Base-by-base conservation (phyloP, 2,888 invertebrate genomes). In the Phoenoteleia sp. region DNA sequence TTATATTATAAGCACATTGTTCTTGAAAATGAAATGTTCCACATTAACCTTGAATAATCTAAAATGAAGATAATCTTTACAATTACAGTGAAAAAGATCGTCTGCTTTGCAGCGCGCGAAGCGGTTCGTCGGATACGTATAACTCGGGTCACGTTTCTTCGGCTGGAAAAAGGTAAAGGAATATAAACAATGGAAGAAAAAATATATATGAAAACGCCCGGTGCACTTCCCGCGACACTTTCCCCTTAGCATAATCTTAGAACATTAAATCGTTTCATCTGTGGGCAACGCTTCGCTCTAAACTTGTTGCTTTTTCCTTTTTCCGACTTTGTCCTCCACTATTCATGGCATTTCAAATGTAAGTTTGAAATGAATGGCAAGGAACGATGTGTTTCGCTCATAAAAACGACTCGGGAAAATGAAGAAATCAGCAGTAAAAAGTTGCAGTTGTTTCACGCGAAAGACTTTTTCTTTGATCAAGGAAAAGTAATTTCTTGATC, bases 261-360 rank as follows among this genome's bases (percentile, higher is more conserved):
- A 56, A 76, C 82, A 66, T 82, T 71, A 80, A 84, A 71, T 76
- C 79, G 75, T 75, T 81, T 79, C 81, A 81, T 82, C 81, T 42
- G 77, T 75, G 77, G 82, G 83, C 69, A 72, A 67, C 66, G 72
- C 56, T 64, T 82, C 84, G 80, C 72, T 81, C 76, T 45, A 62
- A 85, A 84, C 86, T 85, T 87, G 79, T 77, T 76, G 79, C 79
- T 83, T 83, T 86, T 84, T 75, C 83, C 56, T 62, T 72, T 54
- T 85, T 56, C 54, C 67, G 67, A 45, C 62, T 81, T 39, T 67
- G 82, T 81, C 54, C 58, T 52, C 56, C 64, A 45, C 74, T 76
- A 76, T 71, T 76, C 71, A 71, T 52, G 74, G 54, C 64, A 27
- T 80, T 49, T 66, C 56, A 49, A 67, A 69, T 49, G 69, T 71